Base-by-base conservation (phyloP, 30 jellyfish, hydroid and myxozoan genomes). In the Rhopilema esculentum region DNA sequence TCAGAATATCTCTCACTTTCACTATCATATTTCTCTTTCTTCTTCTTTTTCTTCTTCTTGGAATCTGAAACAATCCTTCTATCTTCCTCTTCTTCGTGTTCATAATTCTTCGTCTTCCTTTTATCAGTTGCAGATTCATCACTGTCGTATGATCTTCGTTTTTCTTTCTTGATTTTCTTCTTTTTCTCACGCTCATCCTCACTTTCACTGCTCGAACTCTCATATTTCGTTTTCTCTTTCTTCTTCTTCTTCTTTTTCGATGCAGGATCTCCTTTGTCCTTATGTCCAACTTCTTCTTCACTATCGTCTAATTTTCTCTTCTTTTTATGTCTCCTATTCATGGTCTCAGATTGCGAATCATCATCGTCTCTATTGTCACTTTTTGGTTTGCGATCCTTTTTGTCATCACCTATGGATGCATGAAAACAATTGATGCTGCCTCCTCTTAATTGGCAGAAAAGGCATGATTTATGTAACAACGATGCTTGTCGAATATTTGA, bases 91-190 rank as follows among this genome's bases (percentile, higher is more conserved):
- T 75, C 86, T 40, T 85, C 90, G 24, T 81, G 50, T 1, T 81
- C 94, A 65, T 64, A 57, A 64, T 27, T 49, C 63, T 79, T 79
- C 66, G 61, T 28, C 83, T 80, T 88, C 65, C 61, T 73, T 72
- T 72, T 79, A 17, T 73, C 92, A 33, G 16, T 33, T 26, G 79
- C 77, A 79, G 90, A 88, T 0, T 79, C 92, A 23, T 70, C 85
- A 63, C 91, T 88, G 23, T 76, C 89, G 62, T 77, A 69, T 1
- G 96, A 53, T 51, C 74, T 80, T 33, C 69, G 28, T 48, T 88
- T 80, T 25, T 49, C 91, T 76, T 92, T 92, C 66, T 87, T 92
- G 0, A 69, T 57, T 72, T 93, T 93, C 90, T 93, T 93, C 91
- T 84, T 93, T 69, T 83, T 88, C 69, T 80, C 97, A 29, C 73